phyloP scores from a whole-genome alignment of 1,140 invertebrate species.

The Papilio polytes region DNA sequence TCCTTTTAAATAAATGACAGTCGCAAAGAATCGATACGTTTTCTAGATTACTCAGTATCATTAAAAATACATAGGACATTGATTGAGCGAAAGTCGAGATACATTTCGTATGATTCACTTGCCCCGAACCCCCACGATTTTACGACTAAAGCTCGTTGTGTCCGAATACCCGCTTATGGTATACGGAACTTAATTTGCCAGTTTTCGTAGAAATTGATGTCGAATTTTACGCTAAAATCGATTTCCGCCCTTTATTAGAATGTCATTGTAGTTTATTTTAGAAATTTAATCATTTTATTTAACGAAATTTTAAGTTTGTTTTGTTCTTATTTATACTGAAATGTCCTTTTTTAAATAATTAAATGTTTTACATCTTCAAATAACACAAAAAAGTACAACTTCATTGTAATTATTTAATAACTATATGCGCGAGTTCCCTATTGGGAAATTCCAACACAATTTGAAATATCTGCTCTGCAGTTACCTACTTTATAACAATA shows the following conservation, averaged over 20 bases:
- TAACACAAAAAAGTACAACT: no score
- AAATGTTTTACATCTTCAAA: no score
- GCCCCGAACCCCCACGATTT: constrained; percentile 27
- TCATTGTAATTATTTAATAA: no score
- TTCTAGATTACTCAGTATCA: not conserved
- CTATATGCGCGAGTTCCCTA: no score
- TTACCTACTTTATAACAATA: no score
- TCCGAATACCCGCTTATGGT: constrained; percentile 23
- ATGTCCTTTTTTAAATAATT: no score
- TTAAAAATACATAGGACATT: constrained; percentile 21
- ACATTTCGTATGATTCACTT: constrained; percentile 28
- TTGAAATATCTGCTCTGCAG: no score
- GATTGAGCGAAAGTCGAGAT: not conserved
- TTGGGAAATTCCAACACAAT: no score
- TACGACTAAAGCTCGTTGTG: constrained; percentile 28
- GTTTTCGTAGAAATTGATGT: constrained; percentile 18
- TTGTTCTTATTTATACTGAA: no score
- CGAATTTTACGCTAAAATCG: not conserved
- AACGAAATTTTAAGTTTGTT: no score
- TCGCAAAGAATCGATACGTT: not conserved
- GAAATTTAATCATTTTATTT: no score
- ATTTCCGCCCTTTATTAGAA: not conserved
- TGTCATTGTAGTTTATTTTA: not conserved
- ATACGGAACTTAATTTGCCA: not conserved
- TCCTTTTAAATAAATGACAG: constrained; percentile 9